These are phyloP conservation scores for Picus viridis DNA, from an alignment of 2,797 vertebrate genomes.

Conservation along the genomic window DNA sequence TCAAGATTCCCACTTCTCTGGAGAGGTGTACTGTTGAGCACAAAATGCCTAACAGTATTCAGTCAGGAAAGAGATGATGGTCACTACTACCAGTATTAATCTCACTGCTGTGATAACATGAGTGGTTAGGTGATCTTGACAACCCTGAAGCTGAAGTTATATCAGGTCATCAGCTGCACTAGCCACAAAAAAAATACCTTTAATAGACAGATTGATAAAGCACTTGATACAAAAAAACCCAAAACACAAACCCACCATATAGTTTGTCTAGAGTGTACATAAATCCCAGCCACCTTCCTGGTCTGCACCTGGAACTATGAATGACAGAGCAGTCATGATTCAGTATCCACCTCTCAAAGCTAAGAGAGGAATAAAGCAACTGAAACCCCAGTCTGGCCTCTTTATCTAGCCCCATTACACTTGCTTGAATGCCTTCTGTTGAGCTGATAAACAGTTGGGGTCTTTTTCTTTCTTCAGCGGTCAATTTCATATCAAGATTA, in stretches of 20 bases:
- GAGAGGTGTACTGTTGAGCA: background rate
- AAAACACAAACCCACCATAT: too few relatives aligned
- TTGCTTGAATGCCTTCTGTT: background rate
- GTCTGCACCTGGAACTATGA: background rate
- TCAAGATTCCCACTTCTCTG: constrained; percentile 4
- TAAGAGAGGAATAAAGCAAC: background rate
- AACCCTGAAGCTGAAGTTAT: background rate
- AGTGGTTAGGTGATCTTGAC: background rate
- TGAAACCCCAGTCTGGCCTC: background rate
- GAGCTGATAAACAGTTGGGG: background rate
- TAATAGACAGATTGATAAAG: background rate
- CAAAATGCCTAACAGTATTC: background rate
- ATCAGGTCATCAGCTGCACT: background rate
- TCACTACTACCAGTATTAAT: background rate
- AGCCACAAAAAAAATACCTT: background rate
- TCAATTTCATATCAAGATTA: background rate
- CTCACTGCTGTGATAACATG: background rate
- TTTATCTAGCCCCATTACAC: background rate
- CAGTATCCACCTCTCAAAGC: background rate
- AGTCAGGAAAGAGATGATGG: background rate
- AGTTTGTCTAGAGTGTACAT: background rate
- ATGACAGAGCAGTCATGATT: rapidly evolving
- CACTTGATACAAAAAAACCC: background rate
- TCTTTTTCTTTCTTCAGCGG: background rate
- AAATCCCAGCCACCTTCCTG: background rate